Evolutionary conservation across 2,888 invertebrate species (phyloP).

Genomic region (Melanotus villosus): DNA sequence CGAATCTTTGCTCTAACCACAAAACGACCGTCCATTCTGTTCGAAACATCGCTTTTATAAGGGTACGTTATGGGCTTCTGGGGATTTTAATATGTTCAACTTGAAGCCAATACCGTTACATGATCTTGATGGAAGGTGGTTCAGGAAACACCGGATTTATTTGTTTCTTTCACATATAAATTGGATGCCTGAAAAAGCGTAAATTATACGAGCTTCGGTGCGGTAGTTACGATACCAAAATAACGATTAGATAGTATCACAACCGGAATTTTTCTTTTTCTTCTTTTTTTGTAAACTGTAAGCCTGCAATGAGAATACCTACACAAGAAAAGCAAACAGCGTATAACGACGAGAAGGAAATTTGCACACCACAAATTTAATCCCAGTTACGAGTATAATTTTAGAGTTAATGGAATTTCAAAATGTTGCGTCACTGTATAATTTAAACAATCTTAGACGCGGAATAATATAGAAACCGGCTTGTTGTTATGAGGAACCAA

Average conservation of each 20-base stretch:
- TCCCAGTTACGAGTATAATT: too few relatives aligned
- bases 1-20: constrained; percentile 19
- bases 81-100: constrained; percentile 24
- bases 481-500: constrained; percentile 26
- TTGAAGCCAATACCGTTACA: constrained; percentile 6
- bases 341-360: too few relatives aligned
- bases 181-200: background rate
- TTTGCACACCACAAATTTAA: too few relatives aligned
- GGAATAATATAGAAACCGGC: background rate
- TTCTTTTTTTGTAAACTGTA: too few relatives aligned
- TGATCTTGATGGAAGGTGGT: constrained; percentile 6
- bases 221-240: too few relatives aligned
- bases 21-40: constrained; percentile 21
- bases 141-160: constrained; percentile 1
- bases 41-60: constrained; percentile 26
- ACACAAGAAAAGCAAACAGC: too few relatives aligned
- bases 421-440: constrained; percentile 1
- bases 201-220: background rate
- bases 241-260: too few relatives aligned
- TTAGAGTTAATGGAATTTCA: background rate
- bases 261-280: too few relatives aligned
- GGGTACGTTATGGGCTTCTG: constrained; percentile 28
- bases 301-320: too few relatives aligned
- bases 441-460: background rate
- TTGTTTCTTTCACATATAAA: background rate